phyloP scores from a whole-genome alignment of 2,113 vertebrate species.

The Sminthopsis crassicaudata region DNA sequence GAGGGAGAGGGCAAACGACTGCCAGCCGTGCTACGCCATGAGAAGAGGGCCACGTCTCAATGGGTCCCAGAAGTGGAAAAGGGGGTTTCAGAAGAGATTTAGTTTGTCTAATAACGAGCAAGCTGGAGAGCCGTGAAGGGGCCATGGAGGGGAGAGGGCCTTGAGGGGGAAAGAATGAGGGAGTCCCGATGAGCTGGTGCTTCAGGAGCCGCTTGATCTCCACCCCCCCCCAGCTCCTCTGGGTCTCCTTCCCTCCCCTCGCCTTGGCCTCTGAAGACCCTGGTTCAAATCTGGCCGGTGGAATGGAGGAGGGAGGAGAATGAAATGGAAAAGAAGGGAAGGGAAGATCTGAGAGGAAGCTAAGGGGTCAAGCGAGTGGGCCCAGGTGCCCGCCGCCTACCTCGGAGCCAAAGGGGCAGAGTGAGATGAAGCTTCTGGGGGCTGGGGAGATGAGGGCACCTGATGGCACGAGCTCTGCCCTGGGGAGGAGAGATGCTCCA shows the following conservation, averaged over 20 bases:
- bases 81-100: not conserved
- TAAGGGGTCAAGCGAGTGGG: not conserved
- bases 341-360: not conserved
- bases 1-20: not conserved
- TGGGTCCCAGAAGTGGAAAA: not conserved
- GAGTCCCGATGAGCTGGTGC: not conserved
- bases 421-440: not conserved
- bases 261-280: not conserved
- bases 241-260: not conserved
- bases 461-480: not conserved
- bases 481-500: not conserved
- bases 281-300: not conserved
- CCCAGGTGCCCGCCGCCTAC: not conserved
- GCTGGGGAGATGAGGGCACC: not conserved
- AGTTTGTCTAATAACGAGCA: not conserved
- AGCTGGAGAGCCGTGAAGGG: not conserved
- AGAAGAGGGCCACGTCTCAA: not conserved
- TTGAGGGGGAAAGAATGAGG: not conserved
- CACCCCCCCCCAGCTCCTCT: not conserved
- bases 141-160: not conserved
- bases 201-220: not conserved
- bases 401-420: not conserved
- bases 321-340: not conserved
- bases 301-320: not conserved
- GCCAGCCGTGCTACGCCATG: not conserved